These are phyloP conservation scores for Romanogobio albipinnatus DNA, from an alignment of 2,113 vertebrate genomes.

Conservation along the genomic window DNA sequence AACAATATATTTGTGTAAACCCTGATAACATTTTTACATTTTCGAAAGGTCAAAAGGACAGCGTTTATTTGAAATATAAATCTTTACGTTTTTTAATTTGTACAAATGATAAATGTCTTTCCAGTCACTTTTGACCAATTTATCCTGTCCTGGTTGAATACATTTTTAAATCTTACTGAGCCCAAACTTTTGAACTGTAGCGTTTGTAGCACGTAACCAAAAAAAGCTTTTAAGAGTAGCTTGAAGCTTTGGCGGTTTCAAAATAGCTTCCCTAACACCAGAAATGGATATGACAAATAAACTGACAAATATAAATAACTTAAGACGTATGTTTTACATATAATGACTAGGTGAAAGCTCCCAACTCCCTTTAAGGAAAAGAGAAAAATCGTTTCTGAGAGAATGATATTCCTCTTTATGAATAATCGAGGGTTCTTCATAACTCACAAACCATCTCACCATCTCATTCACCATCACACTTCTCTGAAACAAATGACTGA, in stretches of 20 bases:
- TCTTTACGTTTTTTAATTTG: no score
- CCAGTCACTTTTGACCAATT: no score
- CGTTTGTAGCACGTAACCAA: not conserved
- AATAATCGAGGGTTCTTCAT: slow-evolving; percentile 36
- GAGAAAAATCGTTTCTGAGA: not conserved
- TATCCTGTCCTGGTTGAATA: no score
- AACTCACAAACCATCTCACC: slow-evolving; percentile 58
- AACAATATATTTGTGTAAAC: not conserved
- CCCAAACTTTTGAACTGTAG: not conserved
- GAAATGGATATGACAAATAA: not conserved
- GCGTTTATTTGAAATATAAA: no score
- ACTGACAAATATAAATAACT: not conserved
- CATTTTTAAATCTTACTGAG: not conserved
- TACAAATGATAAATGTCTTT: no score
- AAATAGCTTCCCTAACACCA: not conserved
- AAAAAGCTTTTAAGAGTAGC: not conserved
- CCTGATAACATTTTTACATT: not conserved
- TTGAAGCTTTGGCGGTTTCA: not conserved
- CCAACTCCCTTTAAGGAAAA: not conserved
- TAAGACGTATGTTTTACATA: not conserved
- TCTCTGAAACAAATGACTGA: slow-evolving; percentile 76
- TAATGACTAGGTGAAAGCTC: not conserved
- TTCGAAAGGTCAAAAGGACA: no score
- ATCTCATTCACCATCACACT: slow-evolving; percentile 71
- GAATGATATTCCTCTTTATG: slow-evolving; percentile 29